phyloP scores from a whole-genome alignment of 2,888 invertebrate genomes.

The Cryptus viduatorius region DNA sequence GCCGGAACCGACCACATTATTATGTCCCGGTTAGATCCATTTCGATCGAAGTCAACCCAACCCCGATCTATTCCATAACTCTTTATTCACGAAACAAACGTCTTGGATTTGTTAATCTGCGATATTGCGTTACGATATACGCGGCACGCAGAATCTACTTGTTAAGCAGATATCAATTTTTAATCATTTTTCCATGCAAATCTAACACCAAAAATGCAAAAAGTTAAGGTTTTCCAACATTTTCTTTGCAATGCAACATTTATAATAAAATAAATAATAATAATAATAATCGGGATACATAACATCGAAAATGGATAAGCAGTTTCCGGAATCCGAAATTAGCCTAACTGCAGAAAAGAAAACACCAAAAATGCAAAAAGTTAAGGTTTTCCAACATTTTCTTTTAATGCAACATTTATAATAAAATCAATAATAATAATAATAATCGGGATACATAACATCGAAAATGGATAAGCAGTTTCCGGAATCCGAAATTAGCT shows the following conservation, averaged over 20 bases:
- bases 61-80: conserved; percentile 45
- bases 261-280: no score
- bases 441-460: no score
- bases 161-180: no score
- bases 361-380: no score
- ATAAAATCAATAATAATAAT: no score
- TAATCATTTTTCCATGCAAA: no score
- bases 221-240: no score
- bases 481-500: not conserved
- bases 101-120: not conserved
- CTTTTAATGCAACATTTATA: no score
- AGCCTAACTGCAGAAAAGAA: not conserved
- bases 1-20: conserved; percentile 50
- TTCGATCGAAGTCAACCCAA: conserved; percentile 67
- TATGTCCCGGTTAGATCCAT: conserved; percentile 68
- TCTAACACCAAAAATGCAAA: no score
- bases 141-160: not conserved
- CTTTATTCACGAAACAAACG: not conserved
- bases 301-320: not conserved
- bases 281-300: no score
- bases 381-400: no score
- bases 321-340: not conserved
- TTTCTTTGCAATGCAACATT: no score
- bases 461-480: not conserved
- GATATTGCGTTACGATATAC: not conserved